phyloP scores from a whole-genome alignment of 2,888 invertebrate genomes.

The Drosophila siamana region DNA sequence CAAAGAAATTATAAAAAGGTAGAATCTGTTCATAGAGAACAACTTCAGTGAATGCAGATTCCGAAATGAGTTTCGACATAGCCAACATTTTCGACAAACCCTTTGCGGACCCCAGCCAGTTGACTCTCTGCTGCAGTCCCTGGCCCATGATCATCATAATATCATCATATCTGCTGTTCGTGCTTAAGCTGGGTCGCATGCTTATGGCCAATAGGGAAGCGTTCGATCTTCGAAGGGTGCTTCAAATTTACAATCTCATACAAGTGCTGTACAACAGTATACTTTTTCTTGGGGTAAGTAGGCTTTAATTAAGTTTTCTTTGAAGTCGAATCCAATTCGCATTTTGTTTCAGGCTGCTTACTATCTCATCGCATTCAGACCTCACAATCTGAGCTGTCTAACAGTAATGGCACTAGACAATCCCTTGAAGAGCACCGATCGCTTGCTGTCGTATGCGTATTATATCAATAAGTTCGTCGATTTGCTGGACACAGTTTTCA shows the following conservation, averaged over 20 bases:
- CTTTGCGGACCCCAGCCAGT: constrained; percentile 33
- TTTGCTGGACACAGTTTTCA: constrained; percentile 58
- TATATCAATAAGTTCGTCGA: constrained; percentile 62
- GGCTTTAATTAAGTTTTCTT: neutral
- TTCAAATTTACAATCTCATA: constrained; percentile 45
- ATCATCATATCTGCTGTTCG: constrained; percentile 41
- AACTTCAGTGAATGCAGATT: neutral
- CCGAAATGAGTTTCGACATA: constrained; percentile 22
- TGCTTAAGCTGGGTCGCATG: constrained; percentile 48
- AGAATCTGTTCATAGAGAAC: too few relatives aligned
- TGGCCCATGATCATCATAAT: constrained; percentile 41
- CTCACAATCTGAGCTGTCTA: constrained; percentile 27
- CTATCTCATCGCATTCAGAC: constrained; percentile 15
- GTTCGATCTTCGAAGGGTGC: constrained; percentile 35
- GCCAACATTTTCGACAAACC: constrained; percentile 27
- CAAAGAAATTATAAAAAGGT: too few relatives aligned
- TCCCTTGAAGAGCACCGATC: constrained; percentile 44
- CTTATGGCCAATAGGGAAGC: constrained; percentile 45
- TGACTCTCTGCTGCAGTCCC: constrained; percentile 40
- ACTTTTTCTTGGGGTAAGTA: constrained; percentile 42
- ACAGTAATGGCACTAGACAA: constrained; percentile 36
- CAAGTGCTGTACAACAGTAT: constrained; percentile 46
- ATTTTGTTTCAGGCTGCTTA: constrained; percentile 10
- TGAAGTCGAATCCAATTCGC: neutral
- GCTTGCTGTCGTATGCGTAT: constrained; percentile 53